Percentiles rank a stretch among this genome's conserved stretches.
Conservation (phyloP, 2,113 vertebrate species). For the Hirundichthys speculiger region DNA sequence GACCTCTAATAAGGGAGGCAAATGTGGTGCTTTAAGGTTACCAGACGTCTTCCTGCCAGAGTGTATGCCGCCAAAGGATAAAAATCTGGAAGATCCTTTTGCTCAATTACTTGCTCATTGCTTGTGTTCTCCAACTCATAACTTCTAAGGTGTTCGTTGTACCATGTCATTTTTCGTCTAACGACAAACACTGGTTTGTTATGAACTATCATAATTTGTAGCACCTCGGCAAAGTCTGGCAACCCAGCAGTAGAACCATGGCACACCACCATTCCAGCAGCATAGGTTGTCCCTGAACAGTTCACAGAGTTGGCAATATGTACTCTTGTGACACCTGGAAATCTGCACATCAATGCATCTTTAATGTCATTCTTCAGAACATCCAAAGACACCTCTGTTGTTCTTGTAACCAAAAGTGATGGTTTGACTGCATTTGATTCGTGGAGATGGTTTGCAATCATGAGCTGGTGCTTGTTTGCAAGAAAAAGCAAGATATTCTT, state of each 20-base stretch:
- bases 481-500: too few species aligned
- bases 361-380: conserved; percentile 17
- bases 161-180: background rate
- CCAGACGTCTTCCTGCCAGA: background rate
- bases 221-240: conserved; percentile 15
- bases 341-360: conserved; percentile 8
- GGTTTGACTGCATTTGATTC: too few species aligned
- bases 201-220: conserved; percentile 3
- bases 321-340: background rate
- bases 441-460: too few species aligned
- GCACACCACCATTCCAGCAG: conserved; percentile 21
- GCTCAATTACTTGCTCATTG: background rate
- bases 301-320: conserved; percentile 1
- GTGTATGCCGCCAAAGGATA: background rate
- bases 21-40: conserved; percentile 1
- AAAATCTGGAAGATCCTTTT: conserved; percentile 1
- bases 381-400: conserved; percentile 6
- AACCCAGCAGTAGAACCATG: conserved; percentile 12
- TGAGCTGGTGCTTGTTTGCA: too few species aligned
- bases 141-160: conserved; percentile 1
- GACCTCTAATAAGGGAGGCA: background rate
- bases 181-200: background rate
- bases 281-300: conserved; percentile 12
- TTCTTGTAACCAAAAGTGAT: too few species aligned
- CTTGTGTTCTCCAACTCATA: conserved; percentile 2